phyloP scores from a whole-genome alignment of 2,113 vertebrate genomes.

The Ploceus nigricollis region DNA sequence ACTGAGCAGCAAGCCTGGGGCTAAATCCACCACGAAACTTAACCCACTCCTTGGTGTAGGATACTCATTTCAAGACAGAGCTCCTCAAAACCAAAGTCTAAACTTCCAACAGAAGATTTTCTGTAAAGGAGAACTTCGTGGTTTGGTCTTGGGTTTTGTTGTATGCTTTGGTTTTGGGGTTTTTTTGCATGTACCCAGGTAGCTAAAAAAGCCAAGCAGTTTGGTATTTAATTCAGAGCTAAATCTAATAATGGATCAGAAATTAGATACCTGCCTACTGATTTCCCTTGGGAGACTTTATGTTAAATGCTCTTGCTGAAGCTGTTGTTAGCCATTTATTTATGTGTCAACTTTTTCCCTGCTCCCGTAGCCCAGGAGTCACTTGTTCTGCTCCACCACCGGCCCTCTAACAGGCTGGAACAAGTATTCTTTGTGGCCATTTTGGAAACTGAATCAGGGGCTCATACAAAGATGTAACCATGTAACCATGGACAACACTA shows the following conservation, averaged over 20 bases:
- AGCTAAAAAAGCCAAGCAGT: not conserved
- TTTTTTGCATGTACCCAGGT: not conserved
- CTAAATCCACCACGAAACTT: not conserved
- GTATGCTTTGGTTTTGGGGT: not conserved
- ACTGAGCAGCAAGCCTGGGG: not conserved
- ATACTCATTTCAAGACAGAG: not conserved
- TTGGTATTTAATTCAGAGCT: not conserved
- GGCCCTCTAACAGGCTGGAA: not conserved
- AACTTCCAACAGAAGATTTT: not conserved
- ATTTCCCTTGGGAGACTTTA: not conserved
- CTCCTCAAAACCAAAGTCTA: not conserved
- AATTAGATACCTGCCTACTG: not conserved
- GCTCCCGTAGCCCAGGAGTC: fast-evolving
- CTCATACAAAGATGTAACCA: not conserved
- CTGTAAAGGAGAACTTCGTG: not conserved
- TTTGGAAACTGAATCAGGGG: not conserved
- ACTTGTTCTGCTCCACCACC: not conserved
- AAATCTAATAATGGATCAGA: not conserved
- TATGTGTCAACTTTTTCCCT: not conserved
- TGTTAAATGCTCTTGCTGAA: not conserved
- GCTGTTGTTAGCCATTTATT: not conserved
- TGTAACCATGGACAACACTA: not conserved
- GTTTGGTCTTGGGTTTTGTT: not conserved
- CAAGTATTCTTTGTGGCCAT: not conserved
- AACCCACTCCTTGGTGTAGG: not conserved